phyloP scores from a whole-genome alignment of 2,113 vertebrate species.

The Mus musculus region DNA sequence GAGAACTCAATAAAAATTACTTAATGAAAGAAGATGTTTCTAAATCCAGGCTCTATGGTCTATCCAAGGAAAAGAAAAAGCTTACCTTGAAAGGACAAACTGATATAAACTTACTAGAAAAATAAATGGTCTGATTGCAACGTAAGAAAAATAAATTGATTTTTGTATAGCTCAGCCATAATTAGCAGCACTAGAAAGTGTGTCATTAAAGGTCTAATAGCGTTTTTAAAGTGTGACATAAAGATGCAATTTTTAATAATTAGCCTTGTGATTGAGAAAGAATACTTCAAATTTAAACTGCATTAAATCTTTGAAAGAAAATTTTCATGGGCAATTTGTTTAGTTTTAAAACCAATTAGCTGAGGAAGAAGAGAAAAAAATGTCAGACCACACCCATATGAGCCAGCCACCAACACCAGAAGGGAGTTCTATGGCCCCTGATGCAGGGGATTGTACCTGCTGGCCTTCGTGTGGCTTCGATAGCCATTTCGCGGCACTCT shows the following conservation, averaged over 20 bases:
- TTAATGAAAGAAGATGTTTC: not conserved
- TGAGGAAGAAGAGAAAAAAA: constrained; percentile 83
- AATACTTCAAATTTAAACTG: constrained; percentile 25
- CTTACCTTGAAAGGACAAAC: constrained; percentile 61
- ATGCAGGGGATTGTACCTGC: constrained; percentile 94
- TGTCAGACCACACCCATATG: constrained; percentile 84
- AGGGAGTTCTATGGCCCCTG: constrained; percentile 83
- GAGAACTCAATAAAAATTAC: constrained; percentile 45
- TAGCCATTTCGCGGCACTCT: constrained; percentile 97
- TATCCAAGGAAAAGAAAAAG: constrained; percentile 36
- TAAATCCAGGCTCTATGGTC: constrained; percentile 52
- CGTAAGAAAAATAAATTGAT: constrained; percentile 59
- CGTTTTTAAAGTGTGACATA: constrained; percentile 50
- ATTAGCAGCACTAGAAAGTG: constrained; percentile 46
- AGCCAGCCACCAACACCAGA: constrained; percentile 88
- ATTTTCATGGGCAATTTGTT: constrained; percentile 66
- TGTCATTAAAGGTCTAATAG: constrained; percentile 59
- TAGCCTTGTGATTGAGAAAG: constrained; percentile 74
- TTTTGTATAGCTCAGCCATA: not conserved
- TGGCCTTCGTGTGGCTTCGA: constrained; percentile 97
- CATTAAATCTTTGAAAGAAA: constrained; percentile 64
- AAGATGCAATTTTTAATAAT: constrained; percentile 74
- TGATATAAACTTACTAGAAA: constrained; percentile 66
- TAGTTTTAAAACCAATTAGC: constrained; percentile 72
- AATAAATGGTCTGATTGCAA: constrained; percentile 69